Evolutionary conservation across 1,140 invertebrate genomes (phyloP), one percentile per base, ranked within the genome.

Genomic region (Conopomorpha cramerella): DNA sequence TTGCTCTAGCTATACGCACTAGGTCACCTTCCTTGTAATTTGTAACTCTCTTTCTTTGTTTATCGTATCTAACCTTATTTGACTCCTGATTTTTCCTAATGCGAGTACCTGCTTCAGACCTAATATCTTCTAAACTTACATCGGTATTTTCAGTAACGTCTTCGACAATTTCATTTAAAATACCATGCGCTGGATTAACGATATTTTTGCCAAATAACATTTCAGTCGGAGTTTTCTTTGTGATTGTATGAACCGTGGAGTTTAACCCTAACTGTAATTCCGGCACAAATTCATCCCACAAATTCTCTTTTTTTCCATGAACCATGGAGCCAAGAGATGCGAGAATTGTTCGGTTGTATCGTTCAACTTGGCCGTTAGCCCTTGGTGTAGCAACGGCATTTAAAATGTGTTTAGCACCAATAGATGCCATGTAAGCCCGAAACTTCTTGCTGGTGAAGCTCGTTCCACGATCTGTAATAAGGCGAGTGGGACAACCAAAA

Each of bases 1-100:
- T 8, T 16, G 36, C 19, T 2, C 30, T 3, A 10, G 31, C 31
- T 10, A 38, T 11, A 12, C 36, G 18, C 2, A 38, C 36, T 8
- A 38, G 16, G 12, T 38, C 36, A 6, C 36, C 36, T 25, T 31
- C 29, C 2, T 30, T 31, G 19, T 7, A 36, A 13, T 28, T 4
- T 2, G 14, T 11, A 29, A n/a, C 16, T 17, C 6, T 29, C 15
- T 36, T 36, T 4, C 35, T 2, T 6, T 16, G 13, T 19, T 29
- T 30, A 12, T 36, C 27, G 18, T 16, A 36, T 8, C 2, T 17
- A 2, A 17, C 13, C 13, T 36, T 36, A 18, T 36, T 27, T 16
- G 16, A 16, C 1, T 6, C 15, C 12, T 36, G 35, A 11, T 36
- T 16, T 17, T 28, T 27, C 12, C 29, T 11, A 12, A 36, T 36